These are phyloP conservation scores for Physocephala rufipes DNA, from an alignment of 2,888 invertebrate genomes.

Conservation along the genomic window DNA sequence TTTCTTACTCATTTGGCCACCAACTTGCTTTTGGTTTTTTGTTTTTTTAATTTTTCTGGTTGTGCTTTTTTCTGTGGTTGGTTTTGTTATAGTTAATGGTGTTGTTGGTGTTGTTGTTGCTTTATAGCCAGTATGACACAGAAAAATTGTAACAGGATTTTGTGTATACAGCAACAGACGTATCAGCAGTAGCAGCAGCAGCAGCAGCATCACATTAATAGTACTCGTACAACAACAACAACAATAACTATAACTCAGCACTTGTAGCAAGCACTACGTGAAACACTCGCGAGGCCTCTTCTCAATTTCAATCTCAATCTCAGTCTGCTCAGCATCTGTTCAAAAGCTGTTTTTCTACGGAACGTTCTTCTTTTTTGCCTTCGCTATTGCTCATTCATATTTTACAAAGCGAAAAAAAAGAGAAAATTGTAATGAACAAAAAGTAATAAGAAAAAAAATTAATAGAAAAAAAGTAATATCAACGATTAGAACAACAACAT, in stretches of 20 bases:
- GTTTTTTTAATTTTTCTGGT: constrained; percentile 4
- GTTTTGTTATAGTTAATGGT: background rate
- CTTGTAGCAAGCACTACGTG: background rate
- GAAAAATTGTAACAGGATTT: constrained; percentile 47
- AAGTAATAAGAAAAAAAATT: background rate
- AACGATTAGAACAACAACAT: too few species aligned
- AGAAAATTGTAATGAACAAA: background rate
- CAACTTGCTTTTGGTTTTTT: constrained; percentile 1
- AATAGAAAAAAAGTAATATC: background rate
- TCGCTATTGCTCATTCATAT: constrained; percentile 7
- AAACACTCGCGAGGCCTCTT: constrained; percentile 22
- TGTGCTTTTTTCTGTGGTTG: background rate
- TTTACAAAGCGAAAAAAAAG: constrained; percentile 2
- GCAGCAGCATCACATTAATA: constrained; percentile 23
- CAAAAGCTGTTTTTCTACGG: constrained; percentile 19
- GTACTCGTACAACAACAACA: background rate
- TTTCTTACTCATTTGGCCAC: background rate
- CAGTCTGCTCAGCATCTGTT: constrained; percentile 30
- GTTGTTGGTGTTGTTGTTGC: constrained; percentile 32
- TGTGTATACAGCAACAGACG: constrained; percentile 37
- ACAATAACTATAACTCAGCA: constrained; percentile 6
- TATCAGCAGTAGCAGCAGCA: constrained; percentile 15
- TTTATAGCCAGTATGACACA: constrained; percentile 36
- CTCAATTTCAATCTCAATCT: constrained; percentile 23
- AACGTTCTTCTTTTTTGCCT: constrained; percentile 12